Evolutionary conservation across 2,113 vertebrate genomes (phyloP).

Genomic region (Pluvianellus socialis): DNA sequence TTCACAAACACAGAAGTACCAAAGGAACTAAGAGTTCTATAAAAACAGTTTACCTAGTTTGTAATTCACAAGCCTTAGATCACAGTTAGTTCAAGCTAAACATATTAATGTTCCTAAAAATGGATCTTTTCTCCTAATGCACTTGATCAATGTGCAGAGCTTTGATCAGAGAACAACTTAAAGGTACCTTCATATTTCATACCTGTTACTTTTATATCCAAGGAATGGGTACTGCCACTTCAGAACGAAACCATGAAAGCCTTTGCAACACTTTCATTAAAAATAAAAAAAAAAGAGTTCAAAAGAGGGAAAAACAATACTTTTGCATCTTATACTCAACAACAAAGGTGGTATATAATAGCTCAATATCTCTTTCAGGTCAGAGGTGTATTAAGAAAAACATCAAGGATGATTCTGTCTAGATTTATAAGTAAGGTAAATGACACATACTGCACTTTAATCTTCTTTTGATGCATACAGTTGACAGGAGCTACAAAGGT

Average conservation of each 20-base stretch:
- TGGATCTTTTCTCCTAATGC: slow-evolving; percentile 70
- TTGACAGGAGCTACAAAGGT: slow-evolving; percentile 72
- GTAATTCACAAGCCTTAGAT: slow-evolving; percentile 58
- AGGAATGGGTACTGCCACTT: slow-evolving; percentile 71
- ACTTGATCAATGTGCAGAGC: slow-evolving; percentile 72
- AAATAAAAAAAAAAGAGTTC: slow-evolving; percentile 39
- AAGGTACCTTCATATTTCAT: slow-evolving; percentile 69
- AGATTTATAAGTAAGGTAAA: slow-evolving; percentile 72
- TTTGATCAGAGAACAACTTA: slow-evolving; percentile 77
- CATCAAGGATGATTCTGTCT: slow-evolving; percentile 69
- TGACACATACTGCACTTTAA: slow-evolving; percentile 70
- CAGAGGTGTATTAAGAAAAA: slow-evolving; percentile 68
- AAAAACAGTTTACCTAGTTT: slow-evolving; percentile 61
- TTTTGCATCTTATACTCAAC: slow-evolving; percentile 66
- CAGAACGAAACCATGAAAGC: slow-evolving; percentile 70
- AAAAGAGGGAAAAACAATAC: slow-evolving; percentile 74
- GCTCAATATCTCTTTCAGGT: slow-evolving; percentile 64
- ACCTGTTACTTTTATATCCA: slow-evolving; percentile 69
- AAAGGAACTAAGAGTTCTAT: not conserved
- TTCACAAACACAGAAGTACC: not conserved
- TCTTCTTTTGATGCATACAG: slow-evolving; percentile 74
- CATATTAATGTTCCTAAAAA: slow-evolving; percentile 63
- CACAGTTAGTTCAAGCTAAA: slow-evolving; percentile 65
- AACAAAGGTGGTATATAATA: slow-evolving; percentile 71
- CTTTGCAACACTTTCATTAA: slow-evolving; percentile 60